Evolutionary conservation across 1,140 invertebrate genomes (phyloP).

Genomic region (Orius laevigatus): DNA sequence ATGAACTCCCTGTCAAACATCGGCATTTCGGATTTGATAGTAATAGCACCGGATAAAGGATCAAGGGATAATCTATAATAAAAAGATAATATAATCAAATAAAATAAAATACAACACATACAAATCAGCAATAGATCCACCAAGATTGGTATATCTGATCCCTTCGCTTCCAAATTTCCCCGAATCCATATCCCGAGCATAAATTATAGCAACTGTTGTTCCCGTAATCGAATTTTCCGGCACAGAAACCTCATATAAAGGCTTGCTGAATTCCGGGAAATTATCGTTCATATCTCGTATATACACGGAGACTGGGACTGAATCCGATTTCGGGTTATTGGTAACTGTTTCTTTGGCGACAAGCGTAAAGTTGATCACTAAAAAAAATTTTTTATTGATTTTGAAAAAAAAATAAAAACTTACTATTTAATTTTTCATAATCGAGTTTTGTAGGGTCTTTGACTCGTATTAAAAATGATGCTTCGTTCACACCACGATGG

Average conservation of each 20-base stretch:
- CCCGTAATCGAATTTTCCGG: slow-evolving; percentile 70
- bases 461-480: slow-evolving; percentile 77
- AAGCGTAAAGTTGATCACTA: slow-evolving; percentile 67
- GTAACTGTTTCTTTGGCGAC: slow-evolving; percentile 68
- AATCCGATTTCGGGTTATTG: slow-evolving; percentile 51
- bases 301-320: slow-evolving; percentile 67
- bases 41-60: slow-evolving; percentile 62
- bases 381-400: slow-evolving; percentile 22
- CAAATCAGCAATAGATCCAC: slow-evolving; percentile 66
- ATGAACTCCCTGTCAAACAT: slow-evolving; percentile 77
- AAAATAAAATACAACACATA: slow-evolving; percentile 33
- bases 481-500: slow-evolving; percentile 75
- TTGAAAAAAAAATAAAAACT: slow-evolving; percentile 10
- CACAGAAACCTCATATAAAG: slow-evolving; percentile 53
- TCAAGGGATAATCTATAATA: slow-evolving; percentile 59
- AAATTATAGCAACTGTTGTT: slow-evolving; percentile 63
- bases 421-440: slow-evolving; percentile 57
- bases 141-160: slow-evolving; percentile 69
- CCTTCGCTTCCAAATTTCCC: slow-evolving; percentile 70
- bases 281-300: slow-evolving; percentile 90
- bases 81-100: slow-evolving; percentile 2
- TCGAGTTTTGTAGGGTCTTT: slow-evolving; percentile 69
- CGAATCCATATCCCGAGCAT: slow-evolving; percentile 70
- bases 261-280: slow-evolving; percentile 70
- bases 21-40: slow-evolving; percentile 53